Percentiles rank a stretch among this genome's conserved stretches.
phyloP scores from a whole-genome alignment of 1,140 invertebrate genomes.

The Dreissena rostriformis region DNA sequence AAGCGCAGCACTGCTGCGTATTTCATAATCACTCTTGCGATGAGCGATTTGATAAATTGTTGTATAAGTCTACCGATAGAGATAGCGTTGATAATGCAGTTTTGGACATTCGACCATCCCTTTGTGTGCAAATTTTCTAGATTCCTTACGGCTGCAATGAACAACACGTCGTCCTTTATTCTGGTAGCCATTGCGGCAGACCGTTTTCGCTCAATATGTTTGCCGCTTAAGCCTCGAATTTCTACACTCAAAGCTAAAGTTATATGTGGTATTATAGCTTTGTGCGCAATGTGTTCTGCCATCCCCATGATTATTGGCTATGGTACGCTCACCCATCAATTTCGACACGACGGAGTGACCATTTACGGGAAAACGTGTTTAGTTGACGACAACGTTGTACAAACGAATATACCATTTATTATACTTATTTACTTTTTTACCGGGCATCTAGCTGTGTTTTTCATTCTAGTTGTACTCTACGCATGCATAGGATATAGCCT shows the following conservation, averaged over 20 bases:
- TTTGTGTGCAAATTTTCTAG: constrained; percentile 41
- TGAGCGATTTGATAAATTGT: constrained; percentile 48
- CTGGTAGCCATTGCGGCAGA: constrained; percentile 42
- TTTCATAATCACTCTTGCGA: constrained; percentile 38
- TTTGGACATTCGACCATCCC: constrained; percentile 42
- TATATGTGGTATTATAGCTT: constrained; percentile 20
- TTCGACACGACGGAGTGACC: neutral
- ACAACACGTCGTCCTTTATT: constrained; percentile 2
- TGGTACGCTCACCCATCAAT: constrained; percentile 11
- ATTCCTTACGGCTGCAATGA: constrained; percentile 42
- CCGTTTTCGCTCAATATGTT: constrained; percentile 46
- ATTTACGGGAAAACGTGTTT: constrained; percentile 30
- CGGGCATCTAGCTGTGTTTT: constrained; percentile 36
- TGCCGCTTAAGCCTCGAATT: constrained; percentile 36
- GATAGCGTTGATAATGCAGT: constrained; percentile 22
- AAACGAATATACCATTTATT: constrained; percentile 28
- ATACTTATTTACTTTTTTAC: constrained; percentile 32
- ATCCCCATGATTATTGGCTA: constrained; percentile 45
- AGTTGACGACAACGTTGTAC: constrained; percentile 26
- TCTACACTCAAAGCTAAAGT: constrained; percentile 11
- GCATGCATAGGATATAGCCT: too few relatives aligned
- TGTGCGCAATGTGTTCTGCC: constrained; percentile 20
- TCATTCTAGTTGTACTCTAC: too few relatives aligned
- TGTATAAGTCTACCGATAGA: constrained; percentile 32
- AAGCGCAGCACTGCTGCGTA: constrained; percentile 44